Base-by-base conservation (phyloP, 1,140 invertebrate genomes). In the Heliconius hewitsoni region DNA sequence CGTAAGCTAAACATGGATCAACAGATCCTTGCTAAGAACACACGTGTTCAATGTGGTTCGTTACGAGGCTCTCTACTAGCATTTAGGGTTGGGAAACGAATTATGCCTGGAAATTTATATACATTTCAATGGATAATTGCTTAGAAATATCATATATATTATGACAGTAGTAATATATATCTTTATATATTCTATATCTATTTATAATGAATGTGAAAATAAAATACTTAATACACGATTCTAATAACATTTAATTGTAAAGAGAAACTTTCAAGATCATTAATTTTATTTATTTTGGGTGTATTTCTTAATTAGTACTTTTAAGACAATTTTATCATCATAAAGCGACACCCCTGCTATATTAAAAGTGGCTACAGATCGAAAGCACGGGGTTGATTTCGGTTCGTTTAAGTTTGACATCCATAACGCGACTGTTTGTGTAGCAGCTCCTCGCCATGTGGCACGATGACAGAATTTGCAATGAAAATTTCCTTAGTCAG, bases 331-430 rank as follows among this genome's bases (percentile, higher is more conserved):
- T 11, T 23, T 1, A 37, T 27, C 23, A 0, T 2, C 0, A 0
- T 16, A n/a, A 66, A 16, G 3, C 27, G 84, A 81, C 81, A 86
- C 46, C 85, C 85, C 84, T 86, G 76, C 60, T 77, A 74, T 83
- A 82, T 82, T 81, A 82, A 82, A 83, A 82, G 82, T 85, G 78
- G 78, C 81, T 85, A 83, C 84, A 72, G 76, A 84, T 85, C 83
- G 77, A 77, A 81, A 83, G 83, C 82, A 80, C 80, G 84, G 83
- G 86, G 88, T 91, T 85, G 87, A 90, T 92, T 91, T 91, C 93
- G 93, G 91, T 94, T 94, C 93, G 93, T 94, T 94, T 93, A 94
- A 93, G 91, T 93, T 92, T 91, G 91, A 92, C 91, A 90, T 92
- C 91, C 88, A 92, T 92, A 92, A 94, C 89, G 84, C 84, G 88